Base-by-base conservation (phyloP, 2,113 vertebrate species). In the Dolichotis patagonum region DNA sequence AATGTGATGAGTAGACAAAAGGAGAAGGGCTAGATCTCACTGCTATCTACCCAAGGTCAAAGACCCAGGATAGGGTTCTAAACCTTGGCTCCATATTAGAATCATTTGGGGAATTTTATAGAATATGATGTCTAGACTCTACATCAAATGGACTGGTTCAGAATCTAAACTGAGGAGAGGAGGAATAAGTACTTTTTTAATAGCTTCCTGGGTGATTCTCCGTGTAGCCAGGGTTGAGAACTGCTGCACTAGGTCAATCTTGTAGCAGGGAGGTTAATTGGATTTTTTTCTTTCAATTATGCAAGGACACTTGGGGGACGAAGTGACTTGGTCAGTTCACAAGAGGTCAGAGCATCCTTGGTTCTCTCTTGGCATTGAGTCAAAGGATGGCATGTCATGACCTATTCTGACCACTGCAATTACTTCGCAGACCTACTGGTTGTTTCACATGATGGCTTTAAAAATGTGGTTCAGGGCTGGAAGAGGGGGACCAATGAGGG, bases 211-310 rank as follows among this genome's bases (percentile, higher is more conserved):
- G 91, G 30, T 73, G 90, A 87, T 90, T 86, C 89, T 87, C 85
- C 41, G 35, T 46, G 58, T 8, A 88, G 54, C 17, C 58, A n/a
- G 87, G 56, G 63, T 46, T 82, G n/a, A 93, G 63, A 87, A 71
- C 75, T 46, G 7, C 60, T n/a, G 52, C n/a, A 49, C 38, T 17
- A 28, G 58, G 41, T 20, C 32, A 17, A 93, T 65, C 67, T 32
- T 7, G 22, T 54, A 85, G 35, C 69, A 73, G 30, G 86, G 56
- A 93, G 71, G 90, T 87, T 92, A 90, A 92, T 58, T 88, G 60
- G 63, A 95, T 93, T 73, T 92, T 96, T 93, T 94, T 63, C 69
- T 80, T 91, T 90, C 85, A 80, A 58, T 93, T 95, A 85, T 20
- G 43, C 63, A 58, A 73, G 32, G 90, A 67, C 41, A 69, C 89